These are phyloP conservation scores for Zoanthus solanderi DNA, from an alignment of 92 coral and sea anemone species.

Conservation along the genomic window DNA sequence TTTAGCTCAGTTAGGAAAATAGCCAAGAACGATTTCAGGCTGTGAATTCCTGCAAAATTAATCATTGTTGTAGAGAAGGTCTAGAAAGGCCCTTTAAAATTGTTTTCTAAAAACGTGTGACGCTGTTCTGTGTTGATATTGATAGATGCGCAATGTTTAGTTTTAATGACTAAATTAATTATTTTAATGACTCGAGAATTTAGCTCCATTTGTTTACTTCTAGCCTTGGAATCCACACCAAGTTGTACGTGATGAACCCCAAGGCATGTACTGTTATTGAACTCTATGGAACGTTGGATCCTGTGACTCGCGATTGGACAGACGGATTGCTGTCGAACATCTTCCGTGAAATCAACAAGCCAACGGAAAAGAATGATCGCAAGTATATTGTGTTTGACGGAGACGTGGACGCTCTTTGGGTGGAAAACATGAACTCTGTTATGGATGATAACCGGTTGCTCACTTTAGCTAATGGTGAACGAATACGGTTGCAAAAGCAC, in stretches of 20 bases:
- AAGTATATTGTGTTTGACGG: constrained; percentile 99
- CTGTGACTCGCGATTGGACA: constrained; percentile 99
- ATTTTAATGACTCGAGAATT: too few species aligned
- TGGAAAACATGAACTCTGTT: constrained; percentile 99
- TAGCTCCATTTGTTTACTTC: not conserved
- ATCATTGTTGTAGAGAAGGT: too few species aligned
- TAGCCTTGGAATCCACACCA: constrained; percentile 95
- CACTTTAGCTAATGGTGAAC: constrained; percentile 98
- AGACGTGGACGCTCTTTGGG: constrained; percentile 99
- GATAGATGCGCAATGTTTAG: too few species aligned
- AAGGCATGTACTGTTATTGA: constrained; percentile 98
- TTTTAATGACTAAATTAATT: too few species aligned
- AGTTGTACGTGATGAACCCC: constrained; percentile 92
- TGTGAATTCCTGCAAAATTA: too few species aligned
- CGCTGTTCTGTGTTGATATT: too few species aligned
- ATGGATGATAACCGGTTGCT: constrained; percentile 98
- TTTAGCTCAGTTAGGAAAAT: too few species aligned
- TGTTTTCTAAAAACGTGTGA: too few species aligned
- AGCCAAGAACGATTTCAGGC: too few species aligned
- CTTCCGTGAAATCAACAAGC: constrained; percentile 99
- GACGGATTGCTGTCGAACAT: constrained; percentile 96
- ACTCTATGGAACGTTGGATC: constrained; percentile 96
- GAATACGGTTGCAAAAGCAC: constrained; percentile 97
- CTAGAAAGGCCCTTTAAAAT: too few species aligned
- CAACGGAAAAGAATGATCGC: constrained; percentile 98